Base-by-base conservation (phyloP, 1,140 invertebrate genomes). In the Galendromus occidentalis region DNA sequence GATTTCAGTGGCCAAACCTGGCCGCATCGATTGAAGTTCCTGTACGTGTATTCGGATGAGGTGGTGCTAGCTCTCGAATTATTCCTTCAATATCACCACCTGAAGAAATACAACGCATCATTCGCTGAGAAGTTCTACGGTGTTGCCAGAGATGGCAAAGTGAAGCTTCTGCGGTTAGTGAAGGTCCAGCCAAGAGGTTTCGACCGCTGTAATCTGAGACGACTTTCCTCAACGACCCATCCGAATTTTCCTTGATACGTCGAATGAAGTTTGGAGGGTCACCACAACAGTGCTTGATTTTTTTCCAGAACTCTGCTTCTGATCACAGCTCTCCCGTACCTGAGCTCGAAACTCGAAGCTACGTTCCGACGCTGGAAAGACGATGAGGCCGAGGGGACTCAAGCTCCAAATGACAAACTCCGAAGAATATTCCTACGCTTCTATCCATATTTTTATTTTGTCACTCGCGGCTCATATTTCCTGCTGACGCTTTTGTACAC, bases 91-190 rank as follows among this genome's bases (percentile, higher is more conserved):
- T 59, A 59, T 25, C 51, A 59, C 33, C 51, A 59, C 51, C 20
- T 59, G 25, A 59, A 59, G 22, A 59, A 59, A 22, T 59, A 59
- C 33, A 59, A 59, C 25, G 51, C 51, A 1, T 59, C 51, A 18
- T 59, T 59, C 51, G 51, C 51, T 12, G 51, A 59, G 33, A 25
- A 59, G 17, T 59, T 59, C 51, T 59, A 59, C 33, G 51, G 51
- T 29, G 25, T 59, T 14, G 51, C 51, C 51, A 59, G 51, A 25
- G 51, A 59, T 25, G 51, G 51, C 51, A 59, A 59, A 33, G 22
- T 59, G 14, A 59, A 59, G 22, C 51, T 59, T 29, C 25, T 59
- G 1, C 14, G 51, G 51, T 59, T 14, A 47, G 45, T 47, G 4
- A 47, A 4, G 28, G 14, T 14, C 4, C 9, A 4, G 33, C 4